phyloP scores from a whole-genome alignment of 2,797 vertebrate species.

The Leontopithecus rosalia region DNA sequence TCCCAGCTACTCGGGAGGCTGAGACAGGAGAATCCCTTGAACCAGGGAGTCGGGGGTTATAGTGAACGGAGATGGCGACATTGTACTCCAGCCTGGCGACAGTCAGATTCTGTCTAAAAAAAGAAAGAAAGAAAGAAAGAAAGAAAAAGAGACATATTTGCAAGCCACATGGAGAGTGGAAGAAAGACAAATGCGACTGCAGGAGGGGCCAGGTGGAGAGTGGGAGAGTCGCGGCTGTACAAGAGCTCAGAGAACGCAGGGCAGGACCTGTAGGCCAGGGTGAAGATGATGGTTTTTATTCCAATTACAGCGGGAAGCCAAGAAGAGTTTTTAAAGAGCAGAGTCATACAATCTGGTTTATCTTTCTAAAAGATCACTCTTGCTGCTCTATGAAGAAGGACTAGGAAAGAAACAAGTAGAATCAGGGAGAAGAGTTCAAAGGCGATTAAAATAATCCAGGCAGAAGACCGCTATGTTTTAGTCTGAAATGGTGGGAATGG shows the following conservation, averaged over 20 bases:
- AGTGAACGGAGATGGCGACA: too few species aligned
- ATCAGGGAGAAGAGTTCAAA: neutral
- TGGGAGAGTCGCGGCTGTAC: neutral
- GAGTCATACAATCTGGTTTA: neutral
- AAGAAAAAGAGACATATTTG: constrained; percentile 26
- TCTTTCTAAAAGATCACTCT: neutral
- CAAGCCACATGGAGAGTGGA: neutral
- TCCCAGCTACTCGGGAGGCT: too few species aligned
- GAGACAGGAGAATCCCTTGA: too few species aligned
- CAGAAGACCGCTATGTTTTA: neutral
- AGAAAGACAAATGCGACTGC: neutral
- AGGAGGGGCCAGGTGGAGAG: neutral
- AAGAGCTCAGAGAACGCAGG: neutral
- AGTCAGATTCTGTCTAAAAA: too few species aligned
- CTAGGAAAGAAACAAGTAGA: neutral
- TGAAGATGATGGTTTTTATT: neutral
- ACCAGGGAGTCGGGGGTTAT: too few species aligned
- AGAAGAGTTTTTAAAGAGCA: neutral
- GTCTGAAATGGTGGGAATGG: neutral
- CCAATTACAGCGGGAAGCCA: neutral
- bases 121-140: too few species aligned
- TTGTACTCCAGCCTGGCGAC: too few species aligned
- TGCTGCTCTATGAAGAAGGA: neutral
- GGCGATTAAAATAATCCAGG: neutral
- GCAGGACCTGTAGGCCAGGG: neutral